Percentiles rank a stretch among this genome's conserved stretches.
phyloP scores from a whole-genome alignment of 2,888 invertebrate species.

The Drosophila longiperda region DNA sequence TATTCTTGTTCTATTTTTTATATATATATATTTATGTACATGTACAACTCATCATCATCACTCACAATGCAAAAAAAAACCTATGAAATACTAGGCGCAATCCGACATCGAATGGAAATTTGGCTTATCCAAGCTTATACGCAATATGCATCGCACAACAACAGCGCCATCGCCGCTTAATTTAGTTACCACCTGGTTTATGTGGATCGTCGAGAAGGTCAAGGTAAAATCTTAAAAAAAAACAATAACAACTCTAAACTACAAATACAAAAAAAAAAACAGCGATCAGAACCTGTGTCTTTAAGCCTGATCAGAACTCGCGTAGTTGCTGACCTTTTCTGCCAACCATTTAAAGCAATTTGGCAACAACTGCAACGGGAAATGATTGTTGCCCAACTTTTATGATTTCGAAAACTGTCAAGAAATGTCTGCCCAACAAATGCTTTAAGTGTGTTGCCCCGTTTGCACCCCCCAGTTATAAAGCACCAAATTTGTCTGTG shows the following conservation, averaged over 20 bases:
- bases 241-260: not conserved
- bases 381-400: slow-evolving; percentile 6
- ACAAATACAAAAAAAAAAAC: slow-evolving; percentile 9
- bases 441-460: slow-evolving; percentile 79
- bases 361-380: slow-evolving; percentile 79
- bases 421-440: slow-evolving; percentile 34
- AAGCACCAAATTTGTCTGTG: slow-evolving; percentile 31
- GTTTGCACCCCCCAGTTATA: slow-evolving; percentile 32
- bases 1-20: slow-evolving; percentile 61
- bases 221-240: slow-evolving; percentile 86
- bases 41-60: slow-evolving; percentile 41
- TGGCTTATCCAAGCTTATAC: slow-evolving; percentile 98
- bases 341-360: slow-evolving; percentile 84
- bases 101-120: slow-evolving; percentile 99
- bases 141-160: slow-evolving; percentile 99
- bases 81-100: slow-evolving; percentile 91
- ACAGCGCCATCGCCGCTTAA: slow-evolving; percentile 99
- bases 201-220: slow-evolving; percentile 93
- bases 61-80: slow-evolving; percentile 54
- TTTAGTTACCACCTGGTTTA: slow-evolving; percentile 96
- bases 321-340: slow-evolving; percentile 82
- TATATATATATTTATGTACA: slow-evolving; percentile 35
- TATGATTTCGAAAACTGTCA: slow-evolving; percentile 35
- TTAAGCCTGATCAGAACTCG: slow-evolving; percentile 49
- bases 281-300: slow-evolving; percentile 26